phyloP scores from a whole-genome alignment of 2,888 invertebrate species.

The Chelonus formosanus region DNA sequence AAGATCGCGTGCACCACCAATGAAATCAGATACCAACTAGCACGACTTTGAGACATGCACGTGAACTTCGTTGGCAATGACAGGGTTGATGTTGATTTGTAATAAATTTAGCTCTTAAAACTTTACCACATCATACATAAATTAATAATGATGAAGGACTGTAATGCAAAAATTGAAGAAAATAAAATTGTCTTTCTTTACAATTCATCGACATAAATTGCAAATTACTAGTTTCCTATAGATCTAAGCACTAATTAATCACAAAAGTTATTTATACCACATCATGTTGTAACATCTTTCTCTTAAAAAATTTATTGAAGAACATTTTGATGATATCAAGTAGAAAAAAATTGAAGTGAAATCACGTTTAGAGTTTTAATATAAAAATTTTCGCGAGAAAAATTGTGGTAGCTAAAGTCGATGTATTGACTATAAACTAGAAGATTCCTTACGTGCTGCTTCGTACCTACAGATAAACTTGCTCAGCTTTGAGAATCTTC shows the following conservation, averaged over 20 bases:
- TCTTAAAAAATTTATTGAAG: neutral
- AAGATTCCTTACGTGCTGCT: constrained; percentile 32
- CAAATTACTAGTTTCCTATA: too few species aligned
- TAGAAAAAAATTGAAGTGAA: constrained; percentile 11
- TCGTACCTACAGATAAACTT: constrained; percentile 27
- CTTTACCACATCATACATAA: constrained; percentile 26
- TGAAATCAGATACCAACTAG: constrained; percentile 21
- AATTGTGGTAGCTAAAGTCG: constrained; percentile 24
- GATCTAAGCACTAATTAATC: too few species aligned
- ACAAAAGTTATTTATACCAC: too few species aligned
- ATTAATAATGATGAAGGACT: constrained; percentile 18
- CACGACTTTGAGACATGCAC: constrained; percentile 30
- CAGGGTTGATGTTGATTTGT: constrained; percentile 39
- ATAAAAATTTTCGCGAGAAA: constrained; percentile 29
- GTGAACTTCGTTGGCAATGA: constrained; percentile 33
- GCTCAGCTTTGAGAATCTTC: constrained; percentile 5
- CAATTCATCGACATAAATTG: neutral
- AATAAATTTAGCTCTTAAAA: constrained; percentile 37
- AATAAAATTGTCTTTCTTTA: neutral
- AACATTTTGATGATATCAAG: neutral
- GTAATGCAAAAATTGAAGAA: constrained; percentile 1
- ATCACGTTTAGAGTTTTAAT: constrained; percentile 21
- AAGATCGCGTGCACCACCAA: constrained; percentile 28
- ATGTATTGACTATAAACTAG: constrained; percentile 26
- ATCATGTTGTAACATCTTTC: too few species aligned